These are phyloP conservation scores for Amia ocellicauda DNA, from an alignment of 2,113 vertebrate species.

Conservation along the genomic window DNA sequence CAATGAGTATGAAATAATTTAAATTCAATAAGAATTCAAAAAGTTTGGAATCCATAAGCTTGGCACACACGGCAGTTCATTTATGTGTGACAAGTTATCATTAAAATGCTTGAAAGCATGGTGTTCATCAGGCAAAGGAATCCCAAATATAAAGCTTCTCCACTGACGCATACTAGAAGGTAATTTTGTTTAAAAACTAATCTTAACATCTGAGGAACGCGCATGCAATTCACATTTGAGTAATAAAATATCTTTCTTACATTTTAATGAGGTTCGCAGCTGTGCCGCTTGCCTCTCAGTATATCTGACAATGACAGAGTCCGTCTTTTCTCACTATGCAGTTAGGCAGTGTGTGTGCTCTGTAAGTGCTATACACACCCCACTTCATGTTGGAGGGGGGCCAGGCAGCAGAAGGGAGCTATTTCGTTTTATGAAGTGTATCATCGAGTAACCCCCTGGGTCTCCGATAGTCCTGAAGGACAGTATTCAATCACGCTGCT, in stretches of 20 bases:
- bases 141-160: too few species aligned
- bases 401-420: not conserved
- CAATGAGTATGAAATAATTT: too few species aligned
- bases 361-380: not conserved
- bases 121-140: too few species aligned
- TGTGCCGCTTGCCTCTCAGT: not conserved
- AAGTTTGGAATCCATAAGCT: too few species aligned
- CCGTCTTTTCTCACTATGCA: not conserved
- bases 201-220: too few species aligned
- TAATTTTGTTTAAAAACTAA: too few species aligned
- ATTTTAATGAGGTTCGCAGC: slow-evolving; percentile 8
- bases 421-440: not conserved
- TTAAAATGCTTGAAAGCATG: too few species aligned
- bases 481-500: not conserved
- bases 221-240: not conserved
- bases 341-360: not conserved
- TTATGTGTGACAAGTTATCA: too few species aligned
- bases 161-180: too few species aligned
- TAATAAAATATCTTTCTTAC: not conserved
- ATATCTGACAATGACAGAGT: not conserved
- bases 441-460: not conserved
- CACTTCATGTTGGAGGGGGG: too few species aligned
- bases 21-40: too few species aligned
- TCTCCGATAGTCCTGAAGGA: slow-evolving; percentile 3
- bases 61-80: too few species aligned